Evolutionary conservation across 2,797 vertebrate species (phyloP).

Genomic region (Pseudotriccus pelzelni): DNA sequence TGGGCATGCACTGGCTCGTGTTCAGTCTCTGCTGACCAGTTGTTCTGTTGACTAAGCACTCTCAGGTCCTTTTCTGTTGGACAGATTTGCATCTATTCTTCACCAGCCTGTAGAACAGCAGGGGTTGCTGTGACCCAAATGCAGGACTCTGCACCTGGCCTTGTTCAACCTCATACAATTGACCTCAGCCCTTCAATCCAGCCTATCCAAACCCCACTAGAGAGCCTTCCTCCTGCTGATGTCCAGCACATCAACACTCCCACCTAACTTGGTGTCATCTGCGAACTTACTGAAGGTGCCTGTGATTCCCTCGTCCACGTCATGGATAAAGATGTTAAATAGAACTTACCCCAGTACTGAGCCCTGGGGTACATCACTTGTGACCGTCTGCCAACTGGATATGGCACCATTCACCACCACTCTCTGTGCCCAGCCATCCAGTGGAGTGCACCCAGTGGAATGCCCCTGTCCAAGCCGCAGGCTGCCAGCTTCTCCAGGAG

Average conservation of each 20-base stretch:
- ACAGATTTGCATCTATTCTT: not conserved
- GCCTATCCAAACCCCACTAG: too few relatives aligned
- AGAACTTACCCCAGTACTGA: not conserved
- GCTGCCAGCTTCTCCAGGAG: not conserved
- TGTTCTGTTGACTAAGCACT: too few relatives aligned
- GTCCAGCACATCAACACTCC: not conserved
- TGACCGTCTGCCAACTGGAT: not conserved
- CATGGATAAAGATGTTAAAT: not conserved
- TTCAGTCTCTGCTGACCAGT: not conserved
- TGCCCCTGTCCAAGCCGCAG: too few relatives aligned
- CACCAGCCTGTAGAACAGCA: not conserved
- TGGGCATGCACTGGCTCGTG: not conserved
- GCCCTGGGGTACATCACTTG: not conserved
- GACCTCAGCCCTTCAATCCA: rapidly evolving
- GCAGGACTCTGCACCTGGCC: not conserved
- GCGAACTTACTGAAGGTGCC: not conserved
- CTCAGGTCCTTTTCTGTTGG: not conserved
- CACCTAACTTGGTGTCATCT: not conserved
- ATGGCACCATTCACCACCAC: not conserved
- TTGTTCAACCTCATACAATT: not conserved
- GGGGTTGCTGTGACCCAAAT: not conserved
- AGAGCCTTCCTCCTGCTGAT: not conserved
- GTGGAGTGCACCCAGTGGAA: not conserved
- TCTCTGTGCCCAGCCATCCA: not conserved
- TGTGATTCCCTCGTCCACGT: not conserved